Percentiles rank a stretch among this genome's conserved stretches.
phyloP scores from a whole-genome alignment of 2,888 invertebrate genomes.

The Hesperia comma region DNA sequence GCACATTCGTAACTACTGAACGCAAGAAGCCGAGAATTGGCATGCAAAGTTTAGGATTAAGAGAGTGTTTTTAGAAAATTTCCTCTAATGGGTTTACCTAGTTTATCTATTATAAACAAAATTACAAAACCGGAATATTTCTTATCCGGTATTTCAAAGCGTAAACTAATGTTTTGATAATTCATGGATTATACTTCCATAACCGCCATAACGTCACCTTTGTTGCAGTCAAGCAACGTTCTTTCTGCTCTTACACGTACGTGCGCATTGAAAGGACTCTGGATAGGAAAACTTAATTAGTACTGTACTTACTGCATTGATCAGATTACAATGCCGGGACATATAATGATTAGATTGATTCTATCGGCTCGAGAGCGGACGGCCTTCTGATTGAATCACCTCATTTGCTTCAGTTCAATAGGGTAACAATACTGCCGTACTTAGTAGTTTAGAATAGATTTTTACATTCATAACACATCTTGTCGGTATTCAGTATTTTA shows the following conservation, averaged over 20 bases:
- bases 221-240: too few relatives aligned
- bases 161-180: too few relatives aligned
- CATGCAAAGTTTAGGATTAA: too few relatives aligned
- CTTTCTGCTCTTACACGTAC: not conserved
- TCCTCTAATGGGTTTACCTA: too few relatives aligned
- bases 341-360: conserved; percentile 28
- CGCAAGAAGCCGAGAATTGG: too few relatives aligned
- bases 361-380: conserved; percentile 12
- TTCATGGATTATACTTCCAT: not conserved
- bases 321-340: conserved; percentile 12
- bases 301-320: conserved; percentile 9
- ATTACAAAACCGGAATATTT: too few relatives aligned
- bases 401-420: conserved; percentile 6
- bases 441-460: not conserved
- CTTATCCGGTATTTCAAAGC: too few relatives aligned
- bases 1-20: too few relatives aligned
- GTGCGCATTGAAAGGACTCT: not conserved
- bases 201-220: not conserved
- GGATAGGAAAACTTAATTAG: conserved; percentile 11
- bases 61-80: too few relatives aligned
- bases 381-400: conserved; percentile 9
- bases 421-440: conserved; percentile 7
- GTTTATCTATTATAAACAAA: too few relatives aligned
- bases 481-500: not conserved
- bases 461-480: not conserved